Evolutionary conservation across 2,888 invertebrate species (phyloP).

Genomic region (Drosophila crucigera): DNA sequence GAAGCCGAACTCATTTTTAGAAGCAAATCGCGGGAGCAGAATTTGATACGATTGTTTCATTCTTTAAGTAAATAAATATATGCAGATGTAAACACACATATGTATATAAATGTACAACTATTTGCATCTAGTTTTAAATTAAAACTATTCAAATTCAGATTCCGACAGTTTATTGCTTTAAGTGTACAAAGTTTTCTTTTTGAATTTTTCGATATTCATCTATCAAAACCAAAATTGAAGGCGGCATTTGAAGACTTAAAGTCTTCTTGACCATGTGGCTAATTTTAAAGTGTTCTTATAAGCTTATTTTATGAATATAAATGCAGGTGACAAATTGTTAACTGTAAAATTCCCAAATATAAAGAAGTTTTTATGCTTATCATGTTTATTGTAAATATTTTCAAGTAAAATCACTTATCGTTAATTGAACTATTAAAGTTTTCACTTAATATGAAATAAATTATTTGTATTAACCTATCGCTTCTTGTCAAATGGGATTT

Average conservation of each 20-base stretch:
- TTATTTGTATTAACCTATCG: too few species aligned
- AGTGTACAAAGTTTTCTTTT: not conserved
- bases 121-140: not conserved
- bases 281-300: not conserved
- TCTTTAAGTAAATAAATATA: not conserved
- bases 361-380: not conserved
- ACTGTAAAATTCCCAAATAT: not conserved
- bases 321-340: not conserved
- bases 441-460: too few species aligned
- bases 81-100: not conserved
- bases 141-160: not conserved
- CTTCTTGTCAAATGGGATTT: too few species aligned
- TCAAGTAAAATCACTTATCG: not conserved
- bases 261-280: not conserved
- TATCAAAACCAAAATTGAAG: not conserved
- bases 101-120: not conserved
- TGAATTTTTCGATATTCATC: not conserved
- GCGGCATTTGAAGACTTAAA: not conserved
- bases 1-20: slow-evolving; percentile 11
- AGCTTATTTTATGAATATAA: not conserved
- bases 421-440: not conserved
- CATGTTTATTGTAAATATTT: not conserved
- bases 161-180: not conserved
- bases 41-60: not conserved
- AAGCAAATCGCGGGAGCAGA: not conserved